Conservation (phyloP, 1,140 invertebrate species). For the Polyergus mexicanus region DNA sequence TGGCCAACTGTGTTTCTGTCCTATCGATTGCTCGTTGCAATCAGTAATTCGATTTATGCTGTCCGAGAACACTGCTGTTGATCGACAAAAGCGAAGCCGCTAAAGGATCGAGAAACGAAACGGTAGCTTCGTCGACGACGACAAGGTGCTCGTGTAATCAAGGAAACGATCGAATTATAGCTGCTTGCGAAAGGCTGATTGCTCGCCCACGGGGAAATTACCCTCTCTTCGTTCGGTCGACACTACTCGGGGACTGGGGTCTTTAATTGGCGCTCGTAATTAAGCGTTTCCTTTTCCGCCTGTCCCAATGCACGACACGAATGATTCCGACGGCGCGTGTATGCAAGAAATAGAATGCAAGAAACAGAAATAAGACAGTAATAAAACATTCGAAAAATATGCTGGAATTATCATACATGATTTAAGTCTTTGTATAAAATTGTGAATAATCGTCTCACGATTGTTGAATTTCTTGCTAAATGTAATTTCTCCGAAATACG, state of each 20-base stretch:
- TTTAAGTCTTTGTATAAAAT: not conserved
- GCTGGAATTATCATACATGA: not conserved
- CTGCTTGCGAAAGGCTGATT: conserved; percentile 68
- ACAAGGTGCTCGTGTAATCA: conserved; percentile 65
- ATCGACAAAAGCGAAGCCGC: conserved; percentile 30
- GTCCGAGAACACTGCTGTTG: not conserved
- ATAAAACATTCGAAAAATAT: not conserved
- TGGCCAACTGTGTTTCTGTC: not conserved
- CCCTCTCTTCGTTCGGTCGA: conserved; percentile 33
- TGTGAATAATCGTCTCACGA: not conserved
- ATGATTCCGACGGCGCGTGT: conserved; percentile 13
- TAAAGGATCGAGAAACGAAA: conserved; percentile 45
- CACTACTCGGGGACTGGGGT: conserved; percentile 30
- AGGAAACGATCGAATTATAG: conserved; percentile 74
- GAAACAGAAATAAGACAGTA: not conserved
- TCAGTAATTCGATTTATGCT: conserved; percentile 44
- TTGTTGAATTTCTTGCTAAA: not conserved
- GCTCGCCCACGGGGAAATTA: conserved; percentile 68
- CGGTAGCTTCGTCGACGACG: not conserved
- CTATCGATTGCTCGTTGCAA: conserved; percentile 42
- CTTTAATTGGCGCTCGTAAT: conserved; percentile 72
- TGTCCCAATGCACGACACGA: conserved; percentile 1
- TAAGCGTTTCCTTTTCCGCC: conserved; percentile 65
- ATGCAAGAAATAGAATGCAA: conserved; percentile 26
- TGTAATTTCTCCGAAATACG: not conserved